These are phyloP conservation scores for Myotis findleyi DNA, from an alignment of 2,797 vertebrate species.

Conservation along the genomic window DNA sequence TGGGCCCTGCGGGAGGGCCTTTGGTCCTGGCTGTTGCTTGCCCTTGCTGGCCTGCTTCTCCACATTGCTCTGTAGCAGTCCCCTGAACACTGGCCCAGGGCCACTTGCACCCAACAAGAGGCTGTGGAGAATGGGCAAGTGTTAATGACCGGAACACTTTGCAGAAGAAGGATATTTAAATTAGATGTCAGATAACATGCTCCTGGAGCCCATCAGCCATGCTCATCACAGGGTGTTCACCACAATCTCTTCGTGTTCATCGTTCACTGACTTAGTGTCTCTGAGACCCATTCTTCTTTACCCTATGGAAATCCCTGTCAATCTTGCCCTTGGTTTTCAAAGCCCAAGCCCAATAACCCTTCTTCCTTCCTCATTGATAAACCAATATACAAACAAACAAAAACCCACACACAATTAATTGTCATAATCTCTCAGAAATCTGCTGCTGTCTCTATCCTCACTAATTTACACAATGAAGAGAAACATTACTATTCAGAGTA, in stretches of 20 bases:
- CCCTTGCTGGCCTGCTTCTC: neutral
- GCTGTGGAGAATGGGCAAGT: neutral
- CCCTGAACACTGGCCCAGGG: neutral
- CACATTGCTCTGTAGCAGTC: neutral
- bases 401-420: neutral
- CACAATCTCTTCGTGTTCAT: neutral
- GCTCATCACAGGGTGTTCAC: neutral
- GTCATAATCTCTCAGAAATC: neutral
- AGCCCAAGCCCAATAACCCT: neutral
- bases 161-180: neutral
- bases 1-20: neutral
- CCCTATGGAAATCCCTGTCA: neutral
- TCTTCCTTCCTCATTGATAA: neutral
- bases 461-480: neutral
- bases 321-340: neutral
- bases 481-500: neutral
- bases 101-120: neutral
- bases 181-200: neutral
- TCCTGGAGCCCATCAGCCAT: neutral
- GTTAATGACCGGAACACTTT: neutral
- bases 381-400: neutral
- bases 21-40: neutral
- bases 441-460: neutral
- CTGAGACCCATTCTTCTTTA: neutral
- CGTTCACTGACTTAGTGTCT: neutral